phyloP scores from a whole-genome alignment of 2,797 vertebrate species.

The Tinamus major region DNA sequence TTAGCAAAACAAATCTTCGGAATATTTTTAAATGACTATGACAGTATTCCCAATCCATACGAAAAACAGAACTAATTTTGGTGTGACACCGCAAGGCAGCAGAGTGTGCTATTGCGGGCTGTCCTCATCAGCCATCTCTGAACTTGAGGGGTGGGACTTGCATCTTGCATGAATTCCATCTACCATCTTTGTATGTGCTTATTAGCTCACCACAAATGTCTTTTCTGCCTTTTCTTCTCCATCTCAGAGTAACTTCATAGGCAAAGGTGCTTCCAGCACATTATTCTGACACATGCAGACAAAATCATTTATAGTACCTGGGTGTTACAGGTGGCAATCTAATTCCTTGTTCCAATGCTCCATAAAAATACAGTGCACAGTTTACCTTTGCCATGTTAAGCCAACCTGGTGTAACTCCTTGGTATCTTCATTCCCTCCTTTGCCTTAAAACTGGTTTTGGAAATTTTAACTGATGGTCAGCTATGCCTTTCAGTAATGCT shows the following conservation, averaged over 20 bases:
- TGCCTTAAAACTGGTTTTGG: neutral
- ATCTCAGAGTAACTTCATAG: neutral
- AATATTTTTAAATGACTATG: neutral
- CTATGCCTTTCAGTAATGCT: neutral
- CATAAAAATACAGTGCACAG: neutral
- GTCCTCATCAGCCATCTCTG: neutral
- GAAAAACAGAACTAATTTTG: neutral
- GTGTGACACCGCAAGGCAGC: neutral
- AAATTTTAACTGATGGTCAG: neutral
- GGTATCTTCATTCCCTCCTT: neutral
- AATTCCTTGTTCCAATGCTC: neutral
- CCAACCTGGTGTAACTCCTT: neutral
- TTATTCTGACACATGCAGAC: neutral
- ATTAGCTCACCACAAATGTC: neutral
- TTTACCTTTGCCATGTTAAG: neutral
- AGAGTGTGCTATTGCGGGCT: neutral
- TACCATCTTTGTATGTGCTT: neutral
- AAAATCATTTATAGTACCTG: neutral
- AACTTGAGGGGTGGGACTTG: neutral
- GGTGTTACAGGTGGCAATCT: neutral
- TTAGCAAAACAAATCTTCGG: neutral
- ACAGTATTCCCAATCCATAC: neutral
- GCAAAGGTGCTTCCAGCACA: neutral
- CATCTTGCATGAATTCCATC: neutral
- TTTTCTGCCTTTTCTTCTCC: neutral